Evolutionary conservation across 2,888 invertebrate species (phyloP), one percentile per base, ranked within the genome.

Genomic region (Brenthis daphne): DNA sequence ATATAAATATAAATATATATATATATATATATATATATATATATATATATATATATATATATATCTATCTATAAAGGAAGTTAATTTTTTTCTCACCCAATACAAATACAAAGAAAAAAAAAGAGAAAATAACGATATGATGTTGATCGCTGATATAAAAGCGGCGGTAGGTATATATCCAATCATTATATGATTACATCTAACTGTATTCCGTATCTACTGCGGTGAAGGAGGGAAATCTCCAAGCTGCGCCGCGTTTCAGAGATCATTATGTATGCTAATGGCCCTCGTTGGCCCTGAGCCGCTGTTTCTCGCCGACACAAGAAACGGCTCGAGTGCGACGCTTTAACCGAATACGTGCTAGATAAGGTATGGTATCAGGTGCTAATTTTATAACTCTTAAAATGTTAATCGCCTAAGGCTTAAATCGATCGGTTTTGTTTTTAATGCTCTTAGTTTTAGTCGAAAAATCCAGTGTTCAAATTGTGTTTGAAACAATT

Each of bases 181-280:
- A 54, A 63, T 54, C 16, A 43, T 43, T 43, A 43, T 43, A 63
- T 63, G 53, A 63, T 63, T 63, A 63, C 51, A 63, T 54, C 53
- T 63, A 53, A 54, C 53, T 53, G 63, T 37, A 54, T 51, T 43
- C 37, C 2, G 37, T 43, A 43, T 43, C 37, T 53, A 20, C 53
- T 37, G 53, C 58, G 53, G 16, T 14, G 66, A 24, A 50, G 67
- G 33, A 55, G 70, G 63, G 58, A 58, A 57, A 64, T 64, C 61
- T 68, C 63, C 66, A 51, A 68, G 68, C 71, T 63, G 68, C 57
- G 63, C 65, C 53, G 48, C 68, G 70, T 68, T 84, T 83, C 85
- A 83, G 79, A 81, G 81, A 81, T 77, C 78, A 70, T 72, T 72
- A 72, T 64, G 68, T 72, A 72, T 72, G 77, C 78, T 79, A 79